Percentiles rank a stretch among this genome's conserved stretches.
Evolutionary conservation across 2,113 vertebrate species (phyloP).

Genomic region (Anser brachyrhynchus): DNA sequence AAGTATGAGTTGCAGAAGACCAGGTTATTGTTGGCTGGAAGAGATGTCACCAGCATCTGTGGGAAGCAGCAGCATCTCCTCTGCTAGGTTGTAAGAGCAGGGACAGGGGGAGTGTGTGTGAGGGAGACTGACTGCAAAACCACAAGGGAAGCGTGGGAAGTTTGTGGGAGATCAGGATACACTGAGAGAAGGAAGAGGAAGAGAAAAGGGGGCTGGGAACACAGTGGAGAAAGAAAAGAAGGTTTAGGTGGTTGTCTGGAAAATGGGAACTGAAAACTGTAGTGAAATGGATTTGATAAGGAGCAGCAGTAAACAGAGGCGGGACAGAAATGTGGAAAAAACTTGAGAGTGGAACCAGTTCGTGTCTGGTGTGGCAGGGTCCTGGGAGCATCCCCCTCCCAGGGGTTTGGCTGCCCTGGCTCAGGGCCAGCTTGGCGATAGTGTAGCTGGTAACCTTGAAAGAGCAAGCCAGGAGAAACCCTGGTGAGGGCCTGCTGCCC

Average conservation of each 20-base stretch:
- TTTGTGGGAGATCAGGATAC: not conserved
- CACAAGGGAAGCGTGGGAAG: not conserved
- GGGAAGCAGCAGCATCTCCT: not conserved
- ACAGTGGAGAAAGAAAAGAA: not conserved
- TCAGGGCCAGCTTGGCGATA: not conserved
- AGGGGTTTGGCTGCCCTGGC: not conserved
- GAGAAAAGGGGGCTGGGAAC: not conserved
- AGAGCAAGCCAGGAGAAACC: not conserved
- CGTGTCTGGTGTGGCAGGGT: rapidly evolving
- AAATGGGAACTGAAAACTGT: not conserved
- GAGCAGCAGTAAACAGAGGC: not conserved
- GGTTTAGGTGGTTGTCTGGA: not conserved
- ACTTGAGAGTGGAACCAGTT: not conserved
- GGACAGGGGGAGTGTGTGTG: rapidly evolving
- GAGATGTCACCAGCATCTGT: not conserved
- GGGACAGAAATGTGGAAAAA: not conserved
- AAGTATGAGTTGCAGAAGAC: not conserved
- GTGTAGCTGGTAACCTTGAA: not conserved
- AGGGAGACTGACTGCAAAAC: not conserved
- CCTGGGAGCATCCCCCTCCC: not conserved
- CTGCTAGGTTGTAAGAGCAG: not conserved
- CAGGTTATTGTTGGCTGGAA: not conserved
- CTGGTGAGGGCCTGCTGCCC: not conserved
- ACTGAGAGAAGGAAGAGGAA: not conserved
- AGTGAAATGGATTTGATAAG: not conserved